These are phyloP conservation scores for Lithobius niger DNA, from an alignment of 1,140 invertebrate species.

Conservation along the genomic window DNA sequence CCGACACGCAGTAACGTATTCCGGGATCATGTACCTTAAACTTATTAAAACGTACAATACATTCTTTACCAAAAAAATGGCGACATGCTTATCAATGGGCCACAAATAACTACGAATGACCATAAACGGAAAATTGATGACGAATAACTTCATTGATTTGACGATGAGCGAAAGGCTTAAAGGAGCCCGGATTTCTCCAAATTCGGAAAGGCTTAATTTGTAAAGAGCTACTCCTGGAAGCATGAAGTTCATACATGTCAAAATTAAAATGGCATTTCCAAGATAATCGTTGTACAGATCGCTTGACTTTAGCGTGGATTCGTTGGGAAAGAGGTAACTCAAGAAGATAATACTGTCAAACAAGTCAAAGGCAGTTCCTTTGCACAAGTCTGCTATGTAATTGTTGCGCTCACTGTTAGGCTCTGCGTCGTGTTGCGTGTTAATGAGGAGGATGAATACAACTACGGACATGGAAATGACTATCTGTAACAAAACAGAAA, in stretches of 20 bases:
- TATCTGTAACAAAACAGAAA: constrained; percentile 19
- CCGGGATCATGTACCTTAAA: constrained; percentile 29
- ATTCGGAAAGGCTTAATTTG: constrained; percentile 35
- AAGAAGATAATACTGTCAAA: constrained; percentile 39
- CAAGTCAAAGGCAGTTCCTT: constrained; percentile 38
- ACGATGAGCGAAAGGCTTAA: constrained; percentile 31
- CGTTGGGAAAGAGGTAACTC: constrained; percentile 29
- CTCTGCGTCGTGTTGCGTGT: constrained; percentile 39
- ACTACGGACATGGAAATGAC: constrained; percentile 35
- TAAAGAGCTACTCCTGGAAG: constrained; percentile 41
- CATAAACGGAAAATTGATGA: constrained; percentile 43
- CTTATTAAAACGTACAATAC: constrained; percentile 35
- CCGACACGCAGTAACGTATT: constrained; percentile 15
- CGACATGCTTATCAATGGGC: constrained; percentile 31
- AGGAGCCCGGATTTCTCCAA: constrained; percentile 21
- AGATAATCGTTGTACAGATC: constrained; percentile 25
- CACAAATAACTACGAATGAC: constrained; percentile 40
- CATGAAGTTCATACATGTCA: constrained; percentile 41
- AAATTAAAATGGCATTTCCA: constrained; percentile 34
- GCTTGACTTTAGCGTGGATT: constrained; percentile 19
- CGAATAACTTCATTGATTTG: constrained; percentile 33
- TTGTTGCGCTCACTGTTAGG: constrained; percentile 30
- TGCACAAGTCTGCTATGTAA: constrained; percentile 33
- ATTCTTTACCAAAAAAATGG: constrained; percentile 46
- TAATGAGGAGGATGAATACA: constrained; percentile 40